Conservation (phyloP, 2,888 invertebrate species). For the Achlya flavicornis region DNA sequence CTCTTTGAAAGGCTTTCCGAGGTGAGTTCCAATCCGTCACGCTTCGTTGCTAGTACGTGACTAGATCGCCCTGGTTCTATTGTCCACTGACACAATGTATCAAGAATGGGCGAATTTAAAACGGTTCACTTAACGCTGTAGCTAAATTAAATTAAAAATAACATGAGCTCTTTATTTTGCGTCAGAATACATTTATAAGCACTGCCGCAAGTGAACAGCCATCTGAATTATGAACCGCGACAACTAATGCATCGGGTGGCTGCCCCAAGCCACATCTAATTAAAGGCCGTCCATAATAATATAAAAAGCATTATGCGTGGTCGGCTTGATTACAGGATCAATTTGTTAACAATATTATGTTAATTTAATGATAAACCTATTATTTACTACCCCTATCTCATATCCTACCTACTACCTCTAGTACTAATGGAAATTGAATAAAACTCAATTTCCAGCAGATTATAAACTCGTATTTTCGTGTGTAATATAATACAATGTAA, state of each 20-base stretch:
- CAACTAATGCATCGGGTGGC: neutral
- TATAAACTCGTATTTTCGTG: too few species aligned
- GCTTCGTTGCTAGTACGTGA: slow-evolving; percentile 20
- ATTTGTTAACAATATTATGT: too few species aligned
- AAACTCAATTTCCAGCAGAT: too few species aligned
- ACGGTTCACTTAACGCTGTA: neutral
- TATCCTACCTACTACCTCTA: too few species aligned
- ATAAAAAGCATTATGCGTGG: too few species aligned
- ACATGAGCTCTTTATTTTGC: neutral
- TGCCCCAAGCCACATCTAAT: neutral
- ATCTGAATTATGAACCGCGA: neutral
- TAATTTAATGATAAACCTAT: too few species aligned
- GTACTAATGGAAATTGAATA: too few species aligned
- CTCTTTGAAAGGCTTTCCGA: slow-evolving; percentile 10
- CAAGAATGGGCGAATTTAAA: neutral
- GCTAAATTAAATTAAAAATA: neutral
- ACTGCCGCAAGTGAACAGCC: neutral
- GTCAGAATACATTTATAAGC: neutral
- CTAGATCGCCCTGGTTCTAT: slow-evolving; percentile 21
- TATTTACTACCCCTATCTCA: too few species aligned
- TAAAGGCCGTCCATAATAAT: too few species aligned
- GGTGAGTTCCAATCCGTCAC: slow-evolving; percentile 15
- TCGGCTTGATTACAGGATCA: too few species aligned
- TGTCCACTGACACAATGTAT: slow-evolving; percentile 14
- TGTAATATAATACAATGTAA: too few species aligned